These are phyloP conservation scores for Hermatobates lingyangjiaoensis DNA, from an alignment of 1,140 invertebrate genomes.

Conservation along the genomic window DNA sequence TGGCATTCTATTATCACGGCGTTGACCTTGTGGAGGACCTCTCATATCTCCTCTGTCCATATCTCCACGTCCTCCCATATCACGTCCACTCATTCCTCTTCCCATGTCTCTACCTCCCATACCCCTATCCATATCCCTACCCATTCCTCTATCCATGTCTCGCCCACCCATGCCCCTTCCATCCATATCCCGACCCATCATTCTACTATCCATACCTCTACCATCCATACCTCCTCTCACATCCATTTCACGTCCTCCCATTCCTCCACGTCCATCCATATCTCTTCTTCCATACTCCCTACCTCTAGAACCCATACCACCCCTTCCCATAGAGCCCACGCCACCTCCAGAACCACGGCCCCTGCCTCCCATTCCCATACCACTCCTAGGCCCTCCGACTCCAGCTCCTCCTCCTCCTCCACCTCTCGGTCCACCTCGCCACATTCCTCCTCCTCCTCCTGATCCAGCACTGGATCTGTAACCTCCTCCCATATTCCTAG, in stretches of 20 bases:
- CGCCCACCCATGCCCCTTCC: not conserved
- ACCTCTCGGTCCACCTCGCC: slow-evolving; percentile 7
- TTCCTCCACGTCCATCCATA: not conserved
- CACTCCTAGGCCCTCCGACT: slow-evolving; percentile 4
- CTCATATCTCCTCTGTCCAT: not conserved
- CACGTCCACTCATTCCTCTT: not conserved
- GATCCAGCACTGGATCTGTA: slow-evolving; percentile 5
- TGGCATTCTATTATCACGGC: not conserved
- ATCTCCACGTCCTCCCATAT: not conserved
- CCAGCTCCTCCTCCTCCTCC: slow-evolving; percentile 5
- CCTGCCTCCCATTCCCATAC: not conserved
- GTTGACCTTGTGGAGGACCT: not conserved
- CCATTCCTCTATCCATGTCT: not conserved
- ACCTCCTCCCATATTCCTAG: slow-evolving; percentile 2
- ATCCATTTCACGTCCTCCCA: not conserved
- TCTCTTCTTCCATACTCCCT: not conserved
- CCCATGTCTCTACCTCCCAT: not conserved
- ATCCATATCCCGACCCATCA: not conserved
- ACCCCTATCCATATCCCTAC: not conserved
- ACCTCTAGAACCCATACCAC: not conserved
- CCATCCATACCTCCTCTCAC: not conserved
- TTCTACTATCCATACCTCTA: not conserved
- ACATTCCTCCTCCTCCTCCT: slow-evolving; percentile 6
- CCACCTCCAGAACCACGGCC: not conserved
- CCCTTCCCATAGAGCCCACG: not conserved